These are phyloP conservation scores for Thaumatotibia leucotreta DNA, from an alignment of 1,140 invertebrate species.

Conservation along the genomic window DNA sequence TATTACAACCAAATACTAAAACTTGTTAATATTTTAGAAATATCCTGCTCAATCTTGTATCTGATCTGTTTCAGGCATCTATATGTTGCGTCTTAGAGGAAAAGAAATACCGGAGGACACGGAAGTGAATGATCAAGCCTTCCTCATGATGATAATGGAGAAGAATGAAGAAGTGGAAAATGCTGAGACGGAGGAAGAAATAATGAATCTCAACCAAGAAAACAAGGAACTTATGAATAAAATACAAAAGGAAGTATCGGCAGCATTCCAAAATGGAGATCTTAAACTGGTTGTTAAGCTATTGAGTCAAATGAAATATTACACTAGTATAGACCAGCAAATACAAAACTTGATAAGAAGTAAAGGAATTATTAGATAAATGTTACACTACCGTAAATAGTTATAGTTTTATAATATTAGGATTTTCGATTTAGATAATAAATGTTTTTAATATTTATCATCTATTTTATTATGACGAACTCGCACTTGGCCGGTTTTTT, in stretches of 20 bases:
- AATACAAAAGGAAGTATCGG: constrained; percentile 77
- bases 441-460: too few species aligned
- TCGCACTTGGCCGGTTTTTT: too few species aligned
- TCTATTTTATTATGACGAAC: too few species aligned
- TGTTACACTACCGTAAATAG: background rate
- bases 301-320: constrained; percentile 89
- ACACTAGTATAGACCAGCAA: constrained; percentile 85
- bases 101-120: constrained; percentile 83
- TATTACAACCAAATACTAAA: constrained; percentile 3
- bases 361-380: constrained; percentile 81
- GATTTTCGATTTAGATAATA: too few species aligned
- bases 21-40: constrained; percentile 13
- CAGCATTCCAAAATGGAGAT: constrained; percentile 80
- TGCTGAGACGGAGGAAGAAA: constrained; percentile 77
- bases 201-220: constrained; percentile 79
- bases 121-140: constrained; percentile 80
- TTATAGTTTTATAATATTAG: too few species aligned
- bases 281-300: constrained; percentile 78
- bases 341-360: constrained; percentile 83
- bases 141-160: constrained; percentile 92
- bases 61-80: constrained; percentile 52
- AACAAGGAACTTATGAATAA: constrained; percentile 78
- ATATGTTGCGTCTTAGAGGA: constrained; percentile 84
- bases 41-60: background rate
- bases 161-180: constrained; percentile 89